Percentiles rank a stretch among this genome's conserved stretches.
Conservation (phyloP, 2,113 vertebrate genomes). For the Callithrix jacchus region DNA sequence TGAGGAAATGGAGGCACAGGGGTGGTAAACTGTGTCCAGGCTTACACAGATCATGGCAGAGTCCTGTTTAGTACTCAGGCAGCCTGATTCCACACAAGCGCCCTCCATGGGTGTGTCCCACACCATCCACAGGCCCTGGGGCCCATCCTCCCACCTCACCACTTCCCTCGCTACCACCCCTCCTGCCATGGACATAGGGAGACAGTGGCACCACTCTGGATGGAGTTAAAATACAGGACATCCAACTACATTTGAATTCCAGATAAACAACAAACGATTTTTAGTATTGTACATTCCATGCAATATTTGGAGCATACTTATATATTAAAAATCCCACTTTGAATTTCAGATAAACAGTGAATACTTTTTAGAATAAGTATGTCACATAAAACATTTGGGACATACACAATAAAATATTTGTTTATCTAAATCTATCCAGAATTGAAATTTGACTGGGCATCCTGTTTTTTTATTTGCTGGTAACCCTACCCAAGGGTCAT, state of each 20-base stretch:
- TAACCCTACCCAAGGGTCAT: not conserved
- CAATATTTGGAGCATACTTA: not conserved
- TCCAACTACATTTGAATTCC: not conserved
- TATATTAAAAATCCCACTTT: not conserved
- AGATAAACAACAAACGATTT: not conserved
- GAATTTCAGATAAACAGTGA: not conserved
- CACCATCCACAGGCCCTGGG: not conserved
- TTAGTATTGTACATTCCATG: not conserved
- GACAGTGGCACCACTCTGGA: not conserved
- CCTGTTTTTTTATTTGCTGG: not conserved
- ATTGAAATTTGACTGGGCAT: constrained; percentile 18
- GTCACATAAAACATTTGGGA: not conserved
- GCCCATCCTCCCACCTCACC: not conserved
- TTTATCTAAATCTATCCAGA: constrained; percentile 14
- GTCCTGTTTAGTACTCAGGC: not conserved
- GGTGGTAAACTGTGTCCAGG: not conserved
- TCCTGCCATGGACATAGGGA: not conserved
- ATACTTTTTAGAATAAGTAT: constrained; percentile 9
- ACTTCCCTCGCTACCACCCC: not conserved
- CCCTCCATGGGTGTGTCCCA: not conserved
- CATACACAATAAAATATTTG: not conserved
- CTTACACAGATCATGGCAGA: not conserved
- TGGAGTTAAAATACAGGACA: not conserved
- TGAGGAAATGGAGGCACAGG: not conserved
- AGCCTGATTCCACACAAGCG: not conserved